Percentiles rank a stretch among this genome's conserved stretches.
Conservation (phyloP, 2,888 invertebrate species). For the Notocelia uddmanniana region DNA sequence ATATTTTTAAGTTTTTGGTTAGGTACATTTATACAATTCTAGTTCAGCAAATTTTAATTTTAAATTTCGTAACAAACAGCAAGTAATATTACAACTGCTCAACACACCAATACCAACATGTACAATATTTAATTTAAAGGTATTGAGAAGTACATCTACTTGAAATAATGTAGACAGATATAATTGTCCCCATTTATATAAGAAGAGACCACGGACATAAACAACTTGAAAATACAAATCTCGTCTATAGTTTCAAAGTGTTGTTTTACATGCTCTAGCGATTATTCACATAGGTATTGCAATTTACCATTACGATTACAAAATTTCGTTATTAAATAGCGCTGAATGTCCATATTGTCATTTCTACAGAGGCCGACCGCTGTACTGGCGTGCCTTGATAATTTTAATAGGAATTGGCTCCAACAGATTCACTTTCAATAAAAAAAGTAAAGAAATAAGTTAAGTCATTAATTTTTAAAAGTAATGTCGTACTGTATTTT, state of each 20-base stretch:
- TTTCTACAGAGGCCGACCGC: slow-evolving; percentile 74
- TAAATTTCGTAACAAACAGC: slow-evolving; percentile 65
- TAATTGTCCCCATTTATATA: slow-evolving; percentile 45
- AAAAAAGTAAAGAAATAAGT: neutral
- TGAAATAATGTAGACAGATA: slow-evolving; percentile 45
- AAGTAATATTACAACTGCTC: slow-evolving; percentile 66
- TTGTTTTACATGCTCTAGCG: slow-evolving; percentile 61
- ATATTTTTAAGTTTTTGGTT: slow-evolving; percentile 53
- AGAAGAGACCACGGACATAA: slow-evolving; percentile 45
- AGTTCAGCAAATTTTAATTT: slow-evolving; percentile 57
- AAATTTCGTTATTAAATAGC: slow-evolving; percentile 70
- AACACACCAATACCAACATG: slow-evolving; percentile 63
- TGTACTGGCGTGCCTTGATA: slow-evolving; percentile 58
- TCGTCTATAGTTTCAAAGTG: slow-evolving; percentile 46
- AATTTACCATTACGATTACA: slow-evolving; percentile 69
- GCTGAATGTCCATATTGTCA: slow-evolving; percentile 81
- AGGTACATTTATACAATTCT: slow-evolving; percentile 60
- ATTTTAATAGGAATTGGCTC: slow-evolving; percentile 57
- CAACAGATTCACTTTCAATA: slow-evolving; percentile 63
- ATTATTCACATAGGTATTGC: slow-evolving; percentile 70
- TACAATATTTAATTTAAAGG: slow-evolving; percentile 52
- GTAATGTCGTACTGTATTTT: neutral
- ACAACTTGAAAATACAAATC: slow-evolving; percentile 44
- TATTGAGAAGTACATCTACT: slow-evolving; percentile 45
- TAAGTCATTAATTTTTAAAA: neutral